Conservation (phyloP, 1,140 invertebrate species). For the Tetranychus urticae region DNA sequence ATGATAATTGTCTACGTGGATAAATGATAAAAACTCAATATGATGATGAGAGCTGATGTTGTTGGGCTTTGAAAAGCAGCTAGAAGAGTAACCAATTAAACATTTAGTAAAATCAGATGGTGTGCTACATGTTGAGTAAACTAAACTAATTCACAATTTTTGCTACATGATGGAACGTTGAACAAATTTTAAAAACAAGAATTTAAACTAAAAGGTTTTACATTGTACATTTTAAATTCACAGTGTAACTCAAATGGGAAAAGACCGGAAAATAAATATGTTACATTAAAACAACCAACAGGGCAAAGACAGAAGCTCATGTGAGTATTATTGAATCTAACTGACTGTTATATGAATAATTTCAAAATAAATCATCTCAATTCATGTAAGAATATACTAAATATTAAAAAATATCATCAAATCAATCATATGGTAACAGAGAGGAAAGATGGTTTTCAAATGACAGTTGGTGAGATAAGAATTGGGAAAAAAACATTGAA, state of each 20-base stretch:
- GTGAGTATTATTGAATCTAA: neutral
- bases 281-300: neutral
- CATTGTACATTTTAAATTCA: too few relatives aligned
- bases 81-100: too few relatives aligned
- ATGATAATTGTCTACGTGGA: conserved; percentile 4
- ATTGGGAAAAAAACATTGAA: neutral
- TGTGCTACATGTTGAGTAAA: too few relatives aligned
- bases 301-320: neutral
- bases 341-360: neutral
- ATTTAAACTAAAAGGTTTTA: too few relatives aligned
- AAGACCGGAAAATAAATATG: neutral
- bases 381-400: neutral
- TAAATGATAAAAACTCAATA: conserved; percentile 4
- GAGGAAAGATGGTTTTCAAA: neutral
- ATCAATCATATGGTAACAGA: neutral
- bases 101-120: too few relatives aligned
- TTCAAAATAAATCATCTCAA: neutral
- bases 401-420: neutral
- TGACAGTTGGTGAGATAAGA: neutral
- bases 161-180: too few relatives aligned
- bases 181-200: too few relatives aligned
- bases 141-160: too few relatives aligned
- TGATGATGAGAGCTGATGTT: too few relatives aligned
- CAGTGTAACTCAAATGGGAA: too few relatives aligned
- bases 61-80: too few relatives aligned